These are phyloP conservation scores for Sebastes diploproa DNA, from an alignment of 2,797 vertebrate genomes.

Conservation along the genomic window DNA sequence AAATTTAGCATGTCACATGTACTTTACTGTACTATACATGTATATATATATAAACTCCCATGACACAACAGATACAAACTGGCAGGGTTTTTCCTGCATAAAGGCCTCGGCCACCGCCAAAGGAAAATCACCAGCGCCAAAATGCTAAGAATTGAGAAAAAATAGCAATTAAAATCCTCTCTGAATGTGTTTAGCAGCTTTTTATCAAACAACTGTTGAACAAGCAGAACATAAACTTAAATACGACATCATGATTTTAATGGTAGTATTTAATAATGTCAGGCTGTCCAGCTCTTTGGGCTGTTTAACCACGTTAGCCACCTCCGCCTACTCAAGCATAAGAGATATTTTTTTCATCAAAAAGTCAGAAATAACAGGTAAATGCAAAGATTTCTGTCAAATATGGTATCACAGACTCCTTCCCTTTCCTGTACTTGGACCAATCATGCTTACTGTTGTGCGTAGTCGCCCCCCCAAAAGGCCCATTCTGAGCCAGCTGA, in stretches of 20 bases:
- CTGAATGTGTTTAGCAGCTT: not conserved
- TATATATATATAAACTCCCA: not conserved
- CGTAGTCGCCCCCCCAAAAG: not conserved
- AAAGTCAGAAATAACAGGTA: not conserved
- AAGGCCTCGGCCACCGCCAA: rapidly evolving
- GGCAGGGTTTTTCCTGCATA: not conserved
- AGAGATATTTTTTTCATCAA: not conserved
- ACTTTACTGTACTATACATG: no score
- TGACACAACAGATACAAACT: not conserved
- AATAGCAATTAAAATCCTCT: not conserved
- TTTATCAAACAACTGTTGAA: not conserved
- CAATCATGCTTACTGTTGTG: not conserved
- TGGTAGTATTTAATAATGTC: not conserved
- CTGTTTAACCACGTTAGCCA: not conserved
- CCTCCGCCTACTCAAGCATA: not conserved
- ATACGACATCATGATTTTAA: no score
- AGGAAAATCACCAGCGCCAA: not conserved
- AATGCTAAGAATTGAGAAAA: no score
- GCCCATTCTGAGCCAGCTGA: not conserved
- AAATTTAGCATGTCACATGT: no score
- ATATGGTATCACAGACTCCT: not conserved
- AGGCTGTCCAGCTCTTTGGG: not conserved
- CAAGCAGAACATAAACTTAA: not conserved
- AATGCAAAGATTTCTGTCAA: no score
- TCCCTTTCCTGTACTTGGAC: not conserved